Evolutionary conservation across 2,113 vertebrate genomes (phyloP).

Genomic region (Orthonyx spaldingii): DNA sequence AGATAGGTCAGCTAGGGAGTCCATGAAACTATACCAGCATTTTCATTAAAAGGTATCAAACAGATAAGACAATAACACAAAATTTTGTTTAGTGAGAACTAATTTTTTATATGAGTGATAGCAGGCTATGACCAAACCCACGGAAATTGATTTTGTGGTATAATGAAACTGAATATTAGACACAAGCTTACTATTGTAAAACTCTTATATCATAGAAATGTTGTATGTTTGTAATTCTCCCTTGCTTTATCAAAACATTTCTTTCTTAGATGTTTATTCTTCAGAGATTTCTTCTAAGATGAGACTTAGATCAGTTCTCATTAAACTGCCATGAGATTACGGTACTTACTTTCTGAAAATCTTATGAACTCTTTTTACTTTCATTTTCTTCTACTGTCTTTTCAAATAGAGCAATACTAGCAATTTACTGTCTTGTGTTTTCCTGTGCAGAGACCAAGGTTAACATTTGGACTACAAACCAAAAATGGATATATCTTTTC

Average conservation of each 20-base stretch:
- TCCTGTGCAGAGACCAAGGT: background rate
- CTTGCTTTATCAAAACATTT: background rate
- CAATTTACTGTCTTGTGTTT: background rate
- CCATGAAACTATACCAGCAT: background rate
- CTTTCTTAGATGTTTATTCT: background rate
- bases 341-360: background rate
- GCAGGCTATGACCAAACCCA: background rate
- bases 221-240: background rate
- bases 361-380: background rate
- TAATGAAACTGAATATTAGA: background rate
- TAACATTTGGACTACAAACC: background rate
- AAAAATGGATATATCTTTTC: background rate
- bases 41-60: background rate
- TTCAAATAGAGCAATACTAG: background rate
- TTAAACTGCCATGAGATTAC: background rate
- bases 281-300: background rate
- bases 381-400: background rate
- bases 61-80: background rate
- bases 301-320: background rate
- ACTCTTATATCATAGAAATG: background rate
- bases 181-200: background rate
- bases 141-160: background rate
- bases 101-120: background rate
- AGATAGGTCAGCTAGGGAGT: background rate
- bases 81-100: background rate